Base-by-base conservation (phyloP, 2,888 invertebrate genomes). In the Archips xylosteana region DNA sequence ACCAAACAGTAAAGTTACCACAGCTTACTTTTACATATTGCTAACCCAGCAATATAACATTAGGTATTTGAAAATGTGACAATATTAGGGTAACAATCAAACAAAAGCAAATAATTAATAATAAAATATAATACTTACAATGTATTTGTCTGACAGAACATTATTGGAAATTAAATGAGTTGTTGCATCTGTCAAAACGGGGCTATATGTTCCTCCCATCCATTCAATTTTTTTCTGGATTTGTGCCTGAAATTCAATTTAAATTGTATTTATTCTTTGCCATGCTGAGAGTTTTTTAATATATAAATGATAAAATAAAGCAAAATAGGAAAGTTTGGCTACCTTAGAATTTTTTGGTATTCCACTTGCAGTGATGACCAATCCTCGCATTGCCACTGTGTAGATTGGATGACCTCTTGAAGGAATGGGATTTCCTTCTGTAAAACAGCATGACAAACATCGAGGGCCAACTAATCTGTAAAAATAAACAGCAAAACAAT, bases 81-180 rank as follows among this genome's bases (percentile, higher is more conserved):
- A 23, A 23, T 6, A 39, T 45, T 3, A 45, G 45, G 45, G 12
- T 12, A 12, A 12, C 3, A 12, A 45, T 45, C 45, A 45, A 12
- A 10, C 12, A 45, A 45, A 45, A 45, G 12, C 12, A 12, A 57
- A 32, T 23, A 9, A 57, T 10, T 32, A 9, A 3, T 51, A 51
- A 36, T n/a, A 10, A 34, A 13, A 49, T 3, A 51, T 3, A 60
- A 72, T 76, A 91, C 94, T 92, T 89, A 97, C 97, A 90, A 96
- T 95, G 86, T 97, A 97, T 88, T 98, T 98, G 71, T 96, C 96
- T 0, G 97, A 97, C 75, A 96, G 95, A 0, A 97, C 97, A 42
- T 96, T 96, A 81, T 96, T 96, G 1, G 98, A 97, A 2, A 99
- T 95, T 32, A 99, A 94, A 92, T 98, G 98, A 8, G 98, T 98